These are phyloP conservation scores for Himantopus leucocephalus DNA, from an alignment of 2,113 vertebrate species.

Conservation along the genomic window DNA sequence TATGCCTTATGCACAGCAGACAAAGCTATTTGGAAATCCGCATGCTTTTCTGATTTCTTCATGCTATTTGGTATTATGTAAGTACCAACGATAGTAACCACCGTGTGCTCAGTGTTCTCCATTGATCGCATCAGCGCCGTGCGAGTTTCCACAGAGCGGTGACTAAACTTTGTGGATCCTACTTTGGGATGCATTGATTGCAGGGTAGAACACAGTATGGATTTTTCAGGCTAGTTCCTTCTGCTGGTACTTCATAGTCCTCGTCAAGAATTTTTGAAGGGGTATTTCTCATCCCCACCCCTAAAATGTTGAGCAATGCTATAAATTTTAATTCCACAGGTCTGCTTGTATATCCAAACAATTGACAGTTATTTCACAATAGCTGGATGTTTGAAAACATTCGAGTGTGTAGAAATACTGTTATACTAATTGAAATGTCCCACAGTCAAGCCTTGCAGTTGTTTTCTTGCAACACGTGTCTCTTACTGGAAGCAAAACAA, in stretches of 20 bases:
- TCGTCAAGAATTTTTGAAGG: background rate
- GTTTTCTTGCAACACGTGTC: slow-evolving; percentile 62
- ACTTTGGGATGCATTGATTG: background rate
- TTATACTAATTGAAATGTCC: background rate
- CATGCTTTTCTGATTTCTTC: background rate
- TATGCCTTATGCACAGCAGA: background rate
- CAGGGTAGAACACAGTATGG: rapidly evolving
- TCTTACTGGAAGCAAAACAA: slow-evolving; percentile 60
- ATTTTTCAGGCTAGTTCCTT: background rate
- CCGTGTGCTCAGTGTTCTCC: background rate
- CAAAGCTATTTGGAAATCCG: background rate
- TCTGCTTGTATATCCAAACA: background rate
- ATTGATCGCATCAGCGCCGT: background rate
- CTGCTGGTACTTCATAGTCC: background rate
- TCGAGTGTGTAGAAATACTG: slow-evolving; percentile 44
- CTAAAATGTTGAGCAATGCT: background rate
- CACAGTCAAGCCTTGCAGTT: slow-evolving; percentile 28
- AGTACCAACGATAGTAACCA: background rate
- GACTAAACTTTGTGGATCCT: background rate
- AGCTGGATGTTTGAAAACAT: slow-evolving; percentile 36
- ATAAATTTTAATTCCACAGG: background rate
- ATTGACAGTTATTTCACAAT: slow-evolving; percentile 30
- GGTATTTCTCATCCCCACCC: background rate
- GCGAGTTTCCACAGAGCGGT: background rate
- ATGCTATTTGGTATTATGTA: background rate